These are phyloP conservation scores for Archegozetes longisetosus DNA, from an alignment of 1,140 invertebrate species.

Conservation along the genomic window DNA sequence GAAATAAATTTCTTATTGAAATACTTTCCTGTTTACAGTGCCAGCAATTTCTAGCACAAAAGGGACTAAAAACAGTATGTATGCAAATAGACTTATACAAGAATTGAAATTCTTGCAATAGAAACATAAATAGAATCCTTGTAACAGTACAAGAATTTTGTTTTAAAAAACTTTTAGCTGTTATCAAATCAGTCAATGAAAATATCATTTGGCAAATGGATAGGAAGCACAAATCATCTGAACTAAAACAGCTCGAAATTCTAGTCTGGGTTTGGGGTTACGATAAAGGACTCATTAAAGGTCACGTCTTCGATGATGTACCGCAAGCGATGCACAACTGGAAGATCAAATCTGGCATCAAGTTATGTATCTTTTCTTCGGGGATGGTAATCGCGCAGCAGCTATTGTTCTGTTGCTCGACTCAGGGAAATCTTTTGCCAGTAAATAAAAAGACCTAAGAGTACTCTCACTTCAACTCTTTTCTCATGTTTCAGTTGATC, in stretches of 20 bases:
- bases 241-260: slow-evolving; percentile 14
- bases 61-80: too few relatives aligned
- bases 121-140: too few relatives aligned
- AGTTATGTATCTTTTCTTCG: slow-evolving; percentile 13
- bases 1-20: too few relatives aligned
- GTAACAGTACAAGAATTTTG: too few relatives aligned
- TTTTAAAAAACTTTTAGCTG: too few relatives aligned
- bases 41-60: slow-evolving; percentile 3
- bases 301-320: slow-evolving; percentile 17
- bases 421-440: slow-evolving; percentile 16
- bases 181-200: neutral
- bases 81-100: too few relatives aligned
- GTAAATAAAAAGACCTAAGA: neutral
- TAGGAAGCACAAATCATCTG: slow-evolving; percentile 1
- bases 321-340: slow-evolving; percentile 4
- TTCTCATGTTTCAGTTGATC: neutral
- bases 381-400: slow-evolving; percentile 15
- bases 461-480: neutral
- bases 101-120: too few relatives aligned
- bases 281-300: slow-evolving; percentile 11
- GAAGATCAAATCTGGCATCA: slow-evolving; percentile 9
- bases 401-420: slow-evolving; percentile 14
- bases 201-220: slow-evolving; percentile 14
- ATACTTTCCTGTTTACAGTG: neutral
- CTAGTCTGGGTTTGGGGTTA: slow-evolving; percentile 18